These are phyloP conservation scores for Erebia ligea DNA, from an alignment of 2,888 invertebrate genomes.

Conservation along the genomic window DNA sequence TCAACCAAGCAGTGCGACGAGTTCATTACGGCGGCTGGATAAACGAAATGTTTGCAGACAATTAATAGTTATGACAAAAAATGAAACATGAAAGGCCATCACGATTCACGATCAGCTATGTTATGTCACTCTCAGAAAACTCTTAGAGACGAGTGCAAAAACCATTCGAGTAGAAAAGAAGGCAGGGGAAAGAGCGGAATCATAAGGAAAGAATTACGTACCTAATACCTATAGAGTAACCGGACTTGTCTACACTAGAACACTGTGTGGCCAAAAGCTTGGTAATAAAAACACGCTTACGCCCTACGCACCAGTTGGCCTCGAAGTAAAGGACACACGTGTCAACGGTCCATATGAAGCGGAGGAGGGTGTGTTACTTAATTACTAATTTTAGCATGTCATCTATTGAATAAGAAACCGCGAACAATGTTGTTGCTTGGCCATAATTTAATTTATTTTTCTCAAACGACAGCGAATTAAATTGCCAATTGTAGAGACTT, in stretches of 20 bases:
- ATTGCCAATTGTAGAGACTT: no score
- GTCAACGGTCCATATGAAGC: background rate
- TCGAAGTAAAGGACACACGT: slow-evolving; percentile 6
- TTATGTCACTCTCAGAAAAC: no score
- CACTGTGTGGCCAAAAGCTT: background rate
- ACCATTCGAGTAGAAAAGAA: background rate
- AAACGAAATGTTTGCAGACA: no score
- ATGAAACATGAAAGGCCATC: no score
- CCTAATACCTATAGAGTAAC: background rate
- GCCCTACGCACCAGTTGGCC: background rate
- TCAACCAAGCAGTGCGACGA: no score
- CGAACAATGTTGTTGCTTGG: background rate
- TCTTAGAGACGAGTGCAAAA: no score
- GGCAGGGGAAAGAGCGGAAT: background rate
- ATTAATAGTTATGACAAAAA: no score
- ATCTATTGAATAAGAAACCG: no score
- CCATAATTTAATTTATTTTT: no score
- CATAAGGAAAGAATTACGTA: background rate
- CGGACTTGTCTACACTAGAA: background rate
- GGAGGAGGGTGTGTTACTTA: slow-evolving; percentile 3
- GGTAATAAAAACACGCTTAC: background rate
- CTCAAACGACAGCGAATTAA: no score
- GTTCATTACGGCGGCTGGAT: no score
- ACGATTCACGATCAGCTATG: no score
- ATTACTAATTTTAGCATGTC: background rate